These are phyloP conservation scores for Pseudotriccus pelzelni DNA, from an alignment of 2,797 vertebrate genomes.

Conservation along the genomic window DNA sequence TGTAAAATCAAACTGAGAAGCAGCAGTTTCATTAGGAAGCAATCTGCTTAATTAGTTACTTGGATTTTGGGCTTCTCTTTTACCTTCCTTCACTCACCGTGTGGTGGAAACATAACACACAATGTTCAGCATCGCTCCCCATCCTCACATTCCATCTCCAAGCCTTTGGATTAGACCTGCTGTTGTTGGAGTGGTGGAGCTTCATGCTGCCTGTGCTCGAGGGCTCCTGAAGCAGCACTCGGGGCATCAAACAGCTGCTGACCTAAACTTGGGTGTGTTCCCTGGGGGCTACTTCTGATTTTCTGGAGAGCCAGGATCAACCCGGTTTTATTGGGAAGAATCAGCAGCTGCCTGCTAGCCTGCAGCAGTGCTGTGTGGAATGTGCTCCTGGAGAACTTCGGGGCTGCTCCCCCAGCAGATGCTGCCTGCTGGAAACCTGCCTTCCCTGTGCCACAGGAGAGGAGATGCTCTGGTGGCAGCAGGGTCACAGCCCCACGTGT, in stretches of 20 bases:
- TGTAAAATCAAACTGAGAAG: neutral
- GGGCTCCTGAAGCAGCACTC: neutral
- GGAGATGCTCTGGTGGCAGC: neutral
- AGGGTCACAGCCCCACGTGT: neutral
- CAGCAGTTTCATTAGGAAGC: neutral
- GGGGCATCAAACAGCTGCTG: neutral
- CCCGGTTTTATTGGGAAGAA: neutral
- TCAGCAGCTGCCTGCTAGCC: neutral
- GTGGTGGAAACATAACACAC: rapidly evolving
- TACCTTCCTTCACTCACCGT: neutral
- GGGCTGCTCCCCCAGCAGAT: neutral
- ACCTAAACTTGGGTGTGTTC: neutral
- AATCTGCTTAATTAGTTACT: neutral
- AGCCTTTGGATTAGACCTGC: neutral
- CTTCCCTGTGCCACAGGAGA: neutral
- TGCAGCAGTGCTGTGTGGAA: neutral
- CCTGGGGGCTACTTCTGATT: neutral
- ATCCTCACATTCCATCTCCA: neutral
- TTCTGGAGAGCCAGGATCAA: neutral
- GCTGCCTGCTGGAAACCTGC: neutral
- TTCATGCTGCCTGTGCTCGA: rapidly evolving
- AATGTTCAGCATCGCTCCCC: rapidly evolving
- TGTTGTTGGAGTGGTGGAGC: rapidly evolving
- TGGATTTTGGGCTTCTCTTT: neutral
- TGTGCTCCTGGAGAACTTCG: neutral